phyloP scores from a whole-genome alignment of 2,113 vertebrate species.

The Parus major region DNA sequence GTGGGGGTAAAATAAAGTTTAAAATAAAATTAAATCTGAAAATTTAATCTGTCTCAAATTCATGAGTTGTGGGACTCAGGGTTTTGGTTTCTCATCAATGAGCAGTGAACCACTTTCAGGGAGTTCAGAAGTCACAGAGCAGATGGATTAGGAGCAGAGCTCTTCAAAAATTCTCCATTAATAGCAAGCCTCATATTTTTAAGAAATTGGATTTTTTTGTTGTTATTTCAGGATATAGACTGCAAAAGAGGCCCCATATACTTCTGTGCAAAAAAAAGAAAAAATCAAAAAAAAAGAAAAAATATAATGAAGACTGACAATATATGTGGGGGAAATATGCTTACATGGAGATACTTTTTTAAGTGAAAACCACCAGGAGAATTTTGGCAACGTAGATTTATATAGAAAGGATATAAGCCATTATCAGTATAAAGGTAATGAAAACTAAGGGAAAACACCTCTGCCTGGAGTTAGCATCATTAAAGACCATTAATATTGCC shows the following conservation, averaged over 20 bases:
- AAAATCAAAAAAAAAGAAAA: neutral
- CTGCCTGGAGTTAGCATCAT: neutral
- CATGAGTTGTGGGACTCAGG: neutral
- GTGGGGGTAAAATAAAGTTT: neutral
- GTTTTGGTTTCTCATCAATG: neutral
- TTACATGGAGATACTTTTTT: neutral
- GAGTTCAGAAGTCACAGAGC: neutral
- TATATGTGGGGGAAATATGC: neutral
- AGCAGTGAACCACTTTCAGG: neutral
- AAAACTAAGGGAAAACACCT: neutral
- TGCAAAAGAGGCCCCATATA: neutral
- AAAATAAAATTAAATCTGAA: neutral
- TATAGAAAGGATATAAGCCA: neutral
- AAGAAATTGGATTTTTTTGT: neutral
- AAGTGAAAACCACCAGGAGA: neutral
- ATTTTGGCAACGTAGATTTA: neutral
- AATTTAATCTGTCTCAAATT: neutral
- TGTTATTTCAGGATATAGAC: neutral
- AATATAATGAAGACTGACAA: neutral
- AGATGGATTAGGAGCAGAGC: neutral
- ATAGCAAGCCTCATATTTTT: neutral
- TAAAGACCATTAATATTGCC: conserved; percentile 14
- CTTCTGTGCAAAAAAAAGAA: neutral
- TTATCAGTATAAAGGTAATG: conserved; percentile 9
- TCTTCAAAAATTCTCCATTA: neutral